Evolutionary conservation across 64 coral and sea anemone species (phyloP), one percentile per base, ranked within the genome.

Genomic region (Catalaphyllia jardinei): DNA sequence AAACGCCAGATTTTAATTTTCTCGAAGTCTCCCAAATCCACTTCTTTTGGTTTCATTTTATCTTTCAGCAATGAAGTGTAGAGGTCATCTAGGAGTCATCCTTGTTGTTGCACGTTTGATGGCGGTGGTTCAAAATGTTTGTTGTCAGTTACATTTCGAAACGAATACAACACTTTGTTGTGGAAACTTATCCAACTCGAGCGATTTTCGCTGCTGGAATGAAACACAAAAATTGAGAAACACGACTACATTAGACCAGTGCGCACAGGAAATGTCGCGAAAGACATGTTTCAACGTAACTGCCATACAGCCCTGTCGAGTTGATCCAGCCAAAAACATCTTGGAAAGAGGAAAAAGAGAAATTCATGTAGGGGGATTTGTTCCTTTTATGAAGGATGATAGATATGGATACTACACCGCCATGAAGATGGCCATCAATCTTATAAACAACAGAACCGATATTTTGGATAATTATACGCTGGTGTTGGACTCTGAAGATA

Each of bases 401-500:
- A 86, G 74, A 77, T 62, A 85, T 74, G 72, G 62, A 30, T 27
- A 76, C 6, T 55, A 24, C 22, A 77, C 69, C 20, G 90, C 90
- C 0, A 92, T 92, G 90, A 51, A 69, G 17, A 62, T 92, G 73
- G 90, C 90, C 0, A 79, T 87, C 73, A 75, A 87, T 8, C 77
- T 92, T 3, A 92, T 92, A 6, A 92, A 92, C 33, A 92, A 87
- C 29, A 54, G 75, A 16, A 79, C 60, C 17, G 83, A 92, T 73
- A 79, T 92, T 46, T 67, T 92, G 22, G 4, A 13, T 57, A 86
- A 72, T 38, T 80, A 92, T 38, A 74, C 84, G 29, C 60, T 92
- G 82, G 90, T 92, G 1, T 50, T 92, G 60, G 82, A 92, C 76
- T 79, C 33, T 46, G 74, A 54, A n/a, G 90, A 92, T 72, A 87